Conservation (phyloP, 2,797 vertebrate species). For the Onychomys arenicola region DNA sequence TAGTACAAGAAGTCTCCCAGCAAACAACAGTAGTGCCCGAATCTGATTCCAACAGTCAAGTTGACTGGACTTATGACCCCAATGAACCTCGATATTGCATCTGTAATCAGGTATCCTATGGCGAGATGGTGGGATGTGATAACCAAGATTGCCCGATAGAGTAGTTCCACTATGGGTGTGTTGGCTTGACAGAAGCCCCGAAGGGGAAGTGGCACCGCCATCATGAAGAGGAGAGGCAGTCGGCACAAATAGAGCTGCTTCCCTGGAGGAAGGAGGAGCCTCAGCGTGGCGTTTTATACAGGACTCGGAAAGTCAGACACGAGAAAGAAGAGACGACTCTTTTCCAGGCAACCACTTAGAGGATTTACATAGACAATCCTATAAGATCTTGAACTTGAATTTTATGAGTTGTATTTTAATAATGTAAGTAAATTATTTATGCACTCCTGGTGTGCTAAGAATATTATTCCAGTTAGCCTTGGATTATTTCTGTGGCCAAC, state of each 20-base stretch:
- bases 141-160: slow-evolving; percentile 99
- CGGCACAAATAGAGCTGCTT: slow-evolving; percentile 93
- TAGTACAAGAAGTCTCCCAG: no score
- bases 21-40: no score
- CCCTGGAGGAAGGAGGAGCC: slow-evolving; percentile 20
- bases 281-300: slow-evolving; percentile 82
- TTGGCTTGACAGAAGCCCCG: slow-evolving; percentile 97
- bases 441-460: slow-evolving; percentile 87
- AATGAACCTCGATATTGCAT: no score
- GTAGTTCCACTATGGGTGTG: slow-evolving; percentile 99
- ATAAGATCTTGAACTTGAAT: slow-evolving; percentile 86
- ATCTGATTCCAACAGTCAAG: no score
- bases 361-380: slow-evolving; percentile 85
- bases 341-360: slow-evolving; percentile 84
- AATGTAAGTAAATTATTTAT: slow-evolving; percentile 90
- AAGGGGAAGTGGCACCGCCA: slow-evolving; percentile 99
- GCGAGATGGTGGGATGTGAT: no score
- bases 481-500: slow-evolving; percentile 87
- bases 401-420: slow-evolving; percentile 90
- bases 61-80: no score
- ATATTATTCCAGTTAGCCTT: slow-evolving; percentile 88
- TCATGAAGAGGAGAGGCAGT: slow-evolving; percentile 99
- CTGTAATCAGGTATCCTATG: no score
- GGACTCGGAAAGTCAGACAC: slow-evolving; percentile 73
- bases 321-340: slow-evolving; percentile 61